Evolutionary conservation across 2,113 vertebrate species (phyloP).

Genomic region (Ifrita kowaldi): DNA sequence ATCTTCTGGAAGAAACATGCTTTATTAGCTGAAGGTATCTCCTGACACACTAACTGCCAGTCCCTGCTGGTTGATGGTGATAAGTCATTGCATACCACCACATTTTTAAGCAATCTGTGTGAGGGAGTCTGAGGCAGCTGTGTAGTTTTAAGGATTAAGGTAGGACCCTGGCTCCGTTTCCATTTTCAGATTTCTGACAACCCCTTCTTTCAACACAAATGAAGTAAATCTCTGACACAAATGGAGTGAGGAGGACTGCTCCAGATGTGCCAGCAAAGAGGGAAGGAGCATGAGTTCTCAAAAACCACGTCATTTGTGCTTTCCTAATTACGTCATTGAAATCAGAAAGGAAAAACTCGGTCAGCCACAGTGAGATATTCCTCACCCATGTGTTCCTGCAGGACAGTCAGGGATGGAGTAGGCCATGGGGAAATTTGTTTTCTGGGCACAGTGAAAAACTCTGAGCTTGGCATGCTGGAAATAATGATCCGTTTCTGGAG

Average conservation of each 20-base stretch:
- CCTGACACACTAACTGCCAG: background rate
- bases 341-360: slow-evolving; percentile 21
- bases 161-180: background rate
- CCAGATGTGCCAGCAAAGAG: slow-evolving; percentile 4
- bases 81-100: background rate
- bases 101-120: background rate
- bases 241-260: background rate
- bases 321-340: slow-evolving; percentile 4
- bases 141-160: slow-evolving; percentile 53
- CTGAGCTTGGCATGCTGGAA: background rate
- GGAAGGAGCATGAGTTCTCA: background rate
- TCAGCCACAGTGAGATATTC: background rate
- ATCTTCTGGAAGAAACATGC: background rate
- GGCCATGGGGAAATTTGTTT: background rate
- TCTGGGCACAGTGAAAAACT: background rate
- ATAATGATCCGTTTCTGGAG: background rate
- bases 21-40: background rate
- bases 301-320: background rate
- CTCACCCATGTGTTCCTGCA: background rate
- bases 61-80: background rate
- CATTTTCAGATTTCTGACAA: slow-evolving; percentile 34
- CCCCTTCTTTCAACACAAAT: slow-evolving; percentile 48
- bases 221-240: slow-evolving; percentile 32
- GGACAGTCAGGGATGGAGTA: background rate
- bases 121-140: slow-evolving; percentile 7